A percentile compares a stretch with the other conserved stretches of the same genome.
Evolutionary conservation across 2,888 invertebrate genomes (phyloP).

Genomic region (Adela reaumurella): DNA sequence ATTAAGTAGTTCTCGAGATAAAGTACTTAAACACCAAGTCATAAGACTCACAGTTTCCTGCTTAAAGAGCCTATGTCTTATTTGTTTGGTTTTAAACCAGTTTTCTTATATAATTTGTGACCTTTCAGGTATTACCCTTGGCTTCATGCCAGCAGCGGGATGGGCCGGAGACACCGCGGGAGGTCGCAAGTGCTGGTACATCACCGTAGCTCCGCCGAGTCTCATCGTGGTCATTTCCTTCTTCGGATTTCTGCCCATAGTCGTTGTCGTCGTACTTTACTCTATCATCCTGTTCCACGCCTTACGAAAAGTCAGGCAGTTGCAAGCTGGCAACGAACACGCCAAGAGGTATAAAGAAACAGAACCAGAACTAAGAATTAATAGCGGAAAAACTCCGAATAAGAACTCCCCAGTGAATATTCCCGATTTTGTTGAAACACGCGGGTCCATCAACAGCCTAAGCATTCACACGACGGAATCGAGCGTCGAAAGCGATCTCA

Average conservation of each 20-base stretch:
- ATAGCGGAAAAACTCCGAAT: conserved; percentile 22
- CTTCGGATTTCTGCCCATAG: conserved; percentile 50
- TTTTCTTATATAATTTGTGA: too few species aligned
- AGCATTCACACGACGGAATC: not conserved
- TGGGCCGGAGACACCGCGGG: conserved; percentile 39
- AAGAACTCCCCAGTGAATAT: too few species aligned
- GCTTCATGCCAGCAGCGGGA: conserved; percentile 59
- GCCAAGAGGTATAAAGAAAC: conserved; percentile 17
- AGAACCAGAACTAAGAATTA: conserved; percentile 28
- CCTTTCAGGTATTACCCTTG: conserved; percentile 50
- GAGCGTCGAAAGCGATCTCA: not conserved
- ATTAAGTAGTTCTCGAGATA: too few species aligned
- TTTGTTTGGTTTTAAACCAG: too few species aligned
- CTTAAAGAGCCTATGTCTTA: too few species aligned
- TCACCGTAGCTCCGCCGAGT: conserved; percentile 50
- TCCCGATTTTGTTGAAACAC: too few species aligned
- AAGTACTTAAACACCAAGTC: too few species aligned
- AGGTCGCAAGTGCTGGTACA: conserved; percentile 50
- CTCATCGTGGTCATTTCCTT: conserved; percentile 53
- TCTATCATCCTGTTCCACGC: conserved; percentile 57
- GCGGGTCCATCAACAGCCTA: not conserved
- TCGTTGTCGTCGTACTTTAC: conserved; percentile 46
- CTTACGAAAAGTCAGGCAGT: conserved; percentile 37
- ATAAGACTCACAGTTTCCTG: too few species aligned
- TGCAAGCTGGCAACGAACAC: conserved; percentile 25